Evolutionary conservation across 2,888 invertebrate genomes (phyloP), one percentile per base, ranked within the genome.

Genomic region (Ctena decussata): DNA sequence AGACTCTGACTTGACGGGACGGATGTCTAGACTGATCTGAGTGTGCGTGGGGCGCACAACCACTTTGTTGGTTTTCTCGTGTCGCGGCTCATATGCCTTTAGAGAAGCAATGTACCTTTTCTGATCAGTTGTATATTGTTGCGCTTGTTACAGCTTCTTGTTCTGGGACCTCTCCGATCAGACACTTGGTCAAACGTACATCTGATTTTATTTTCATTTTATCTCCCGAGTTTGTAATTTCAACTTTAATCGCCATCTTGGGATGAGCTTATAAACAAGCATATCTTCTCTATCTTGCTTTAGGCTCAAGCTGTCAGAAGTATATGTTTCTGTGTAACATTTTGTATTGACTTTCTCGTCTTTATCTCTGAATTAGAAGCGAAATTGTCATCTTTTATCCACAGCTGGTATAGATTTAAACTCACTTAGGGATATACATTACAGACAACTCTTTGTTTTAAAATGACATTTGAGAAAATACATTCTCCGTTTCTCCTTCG

Each of bases 271-370:
- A 57, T 57, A 49, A 24, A 24, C 27, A 57, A 12, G 11, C 5
- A 8, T 30, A 65, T 35, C 65, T 30, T 65, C 24, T 65, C 18
- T 65, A 65, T 65, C 65, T 65, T 35, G 65, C 65, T 65, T 21
- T 8, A 35, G 30, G 65, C 65, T 11, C 65, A 65, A 65, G 65
- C 65, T 65, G 65, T 65, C 35, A 65, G 21, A n/a, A 65, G 65
- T 65, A 21, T 65, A 65, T 65, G 18, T 65, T 65, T 65, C 65
- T 65, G 65, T 65, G 65, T 65, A 65, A 65, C 65, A 65, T 65
- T 65, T 65, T 24, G 30, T 65, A 65, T 65, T 65, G 65, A 65
- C 65, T 35, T 24, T 65, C 6, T n/a, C 6, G 65, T 65, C 65
- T 30, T 65, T 65, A 65, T 65, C 65, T 35, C 11, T 21, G 35